Conservation (phyloP, 2,797 vertebrate genomes). For the Pteropus rufus region DNA sequence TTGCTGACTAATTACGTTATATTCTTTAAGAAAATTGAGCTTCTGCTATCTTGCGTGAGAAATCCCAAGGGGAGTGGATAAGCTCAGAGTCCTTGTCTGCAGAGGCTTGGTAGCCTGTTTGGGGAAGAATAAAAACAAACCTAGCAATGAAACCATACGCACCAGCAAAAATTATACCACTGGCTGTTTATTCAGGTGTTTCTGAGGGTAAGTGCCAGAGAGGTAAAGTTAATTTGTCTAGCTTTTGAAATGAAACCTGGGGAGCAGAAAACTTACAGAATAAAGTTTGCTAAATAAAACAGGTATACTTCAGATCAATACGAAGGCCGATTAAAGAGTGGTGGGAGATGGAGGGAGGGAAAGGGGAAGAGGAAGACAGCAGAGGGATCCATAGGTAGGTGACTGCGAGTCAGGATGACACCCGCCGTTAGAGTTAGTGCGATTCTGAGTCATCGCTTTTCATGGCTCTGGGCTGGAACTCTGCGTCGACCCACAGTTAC, state of each 20-base stretch:
- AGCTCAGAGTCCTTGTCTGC: neutral
- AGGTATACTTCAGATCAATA: neutral
- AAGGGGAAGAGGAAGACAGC: neutral
- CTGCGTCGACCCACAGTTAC: neutral
- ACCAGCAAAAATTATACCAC: neutral
- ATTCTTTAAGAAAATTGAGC: neutral
- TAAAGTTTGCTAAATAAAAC: neutral
- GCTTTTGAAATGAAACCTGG: neutral
- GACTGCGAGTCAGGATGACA: neutral
- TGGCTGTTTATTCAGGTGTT: neutral
- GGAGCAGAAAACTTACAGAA: neutral
- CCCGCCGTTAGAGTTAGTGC: neutral
- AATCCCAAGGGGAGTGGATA: neutral
- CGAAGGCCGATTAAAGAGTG: neutral
- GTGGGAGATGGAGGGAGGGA: neutral
- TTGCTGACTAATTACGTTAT: neutral
- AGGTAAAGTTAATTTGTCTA: neutral
- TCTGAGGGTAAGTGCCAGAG: neutral
- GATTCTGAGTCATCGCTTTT: neutral
- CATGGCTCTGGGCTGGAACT: neutral
- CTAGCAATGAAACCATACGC: neutral
- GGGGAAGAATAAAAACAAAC: neutral
- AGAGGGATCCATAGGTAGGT: fast-evolving
- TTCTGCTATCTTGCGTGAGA: neutral
- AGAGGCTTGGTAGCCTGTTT: neutral